Base-by-base conservation (phyloP, 2,113 vertebrate species). In the Leptobrachium ailaonicum region DNA sequence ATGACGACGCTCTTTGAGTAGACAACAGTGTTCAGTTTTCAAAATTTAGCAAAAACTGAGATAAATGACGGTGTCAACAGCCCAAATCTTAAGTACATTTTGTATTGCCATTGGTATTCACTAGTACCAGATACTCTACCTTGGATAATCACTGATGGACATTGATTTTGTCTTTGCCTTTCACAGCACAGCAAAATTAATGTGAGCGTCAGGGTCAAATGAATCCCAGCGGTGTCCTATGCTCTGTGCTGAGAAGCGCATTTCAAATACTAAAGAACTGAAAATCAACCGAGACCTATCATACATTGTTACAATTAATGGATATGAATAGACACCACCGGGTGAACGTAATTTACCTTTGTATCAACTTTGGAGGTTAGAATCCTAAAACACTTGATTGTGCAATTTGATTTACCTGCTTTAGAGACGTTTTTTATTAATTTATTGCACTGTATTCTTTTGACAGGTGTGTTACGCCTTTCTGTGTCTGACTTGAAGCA, bases 141-240 rank as follows among this genome's bases (percentile, higher is more conserved):
- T 90, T 92, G 90, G 91, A 92, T 91, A 92, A 93, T 91, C 89
- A 93, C 90, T 92, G 91, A 92, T 93, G 89, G 89, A 89, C 92
- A 93, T 93, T 92, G 93, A 93, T 94, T 93, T 91, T 92, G 89
- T 89, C 91, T 92, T 88, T 91, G 90, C 90, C 93, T 90, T 94
- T 94, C 92, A 92, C 90, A 92, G 90, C 89, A 88, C 91, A 93
- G 89, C 90, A 91, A 93, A 94, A 93, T 93, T 90, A 93, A 93
- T 89, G 91, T 89, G 90, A 92, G 93, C 92, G 91, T 92, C 92
- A 91, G 90, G 89, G 86, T 89, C 87, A 90, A 89, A 94, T 91
- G 92, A 91, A 88, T 91, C 93, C 89, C 91, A 88, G 66, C 66
- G 87, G 92, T 92, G 89, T 90, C 88, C 89, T 92, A 83, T 71